A percentile compares a stretch with the other conserved stretches of the same genome.
Conservation (phyloP, 2,113 vertebrate species). For the Mugil cephalus region DNA sequence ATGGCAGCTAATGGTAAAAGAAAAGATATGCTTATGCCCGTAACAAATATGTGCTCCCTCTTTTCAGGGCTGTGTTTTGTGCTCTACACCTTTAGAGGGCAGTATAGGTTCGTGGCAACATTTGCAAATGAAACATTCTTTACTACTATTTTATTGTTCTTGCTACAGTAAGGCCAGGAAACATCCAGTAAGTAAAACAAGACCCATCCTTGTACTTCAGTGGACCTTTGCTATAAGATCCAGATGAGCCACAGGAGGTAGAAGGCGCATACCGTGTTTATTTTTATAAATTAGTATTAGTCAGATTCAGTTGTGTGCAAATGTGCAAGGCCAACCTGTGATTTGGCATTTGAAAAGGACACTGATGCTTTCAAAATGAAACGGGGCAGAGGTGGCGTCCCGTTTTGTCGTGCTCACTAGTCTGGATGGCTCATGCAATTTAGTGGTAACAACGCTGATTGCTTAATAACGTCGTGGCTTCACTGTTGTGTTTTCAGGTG, state of each 20-base stretch:
- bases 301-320: background rate
- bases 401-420: conserved; percentile 15
- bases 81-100: conserved; percentile 48
- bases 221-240: too few species aligned
- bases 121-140: background rate
- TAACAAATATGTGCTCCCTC: background rate
- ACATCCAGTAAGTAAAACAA: background rate
- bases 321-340: conserved; percentile 4
- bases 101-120: background rate
- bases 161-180: background rate
- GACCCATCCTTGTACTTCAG: background rate
- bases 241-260: too few species aligned
- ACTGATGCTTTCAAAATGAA: conserved; percentile 11
- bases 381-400: background rate
- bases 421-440: background rate
- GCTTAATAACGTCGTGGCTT: conserved; percentile 14
- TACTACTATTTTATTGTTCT: background rate
- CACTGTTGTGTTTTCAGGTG: background rate
- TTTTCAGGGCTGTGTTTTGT: conserved; percentile 8
- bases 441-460: background rate
- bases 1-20: too few species aligned
- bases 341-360: conserved; percentile 50
- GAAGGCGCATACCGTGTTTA: too few species aligned
- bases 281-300: too few species aligned
- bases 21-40: too few species aligned